Evolutionary conservation across 2,797 vertebrate species (phyloP).

Genomic region (Siniperca scherzeri): DNA sequence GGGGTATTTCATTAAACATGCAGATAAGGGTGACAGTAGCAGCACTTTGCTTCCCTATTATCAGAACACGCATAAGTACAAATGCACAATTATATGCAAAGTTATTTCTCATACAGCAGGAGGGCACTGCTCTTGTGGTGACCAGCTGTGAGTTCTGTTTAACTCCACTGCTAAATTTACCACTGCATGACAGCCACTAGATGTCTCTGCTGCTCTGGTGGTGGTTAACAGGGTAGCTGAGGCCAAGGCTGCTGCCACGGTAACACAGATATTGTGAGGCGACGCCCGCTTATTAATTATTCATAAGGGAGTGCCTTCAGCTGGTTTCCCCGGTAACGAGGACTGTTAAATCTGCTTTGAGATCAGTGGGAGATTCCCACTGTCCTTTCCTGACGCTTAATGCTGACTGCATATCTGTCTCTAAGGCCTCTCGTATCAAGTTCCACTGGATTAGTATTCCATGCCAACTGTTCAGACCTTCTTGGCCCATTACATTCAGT

Average conservation of each 20-base stretch:
- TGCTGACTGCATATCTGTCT: constrained; percentile 61
- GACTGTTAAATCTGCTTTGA: constrained; percentile 67
- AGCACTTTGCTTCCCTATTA: constrained; percentile 6
- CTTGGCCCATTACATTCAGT: constrained; percentile 33
- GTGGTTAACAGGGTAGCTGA: constrained; percentile 32
- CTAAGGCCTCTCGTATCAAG: constrained; percentile 53
- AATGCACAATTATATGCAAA: constrained; percentile 26
- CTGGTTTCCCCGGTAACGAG: constrained; percentile 74
- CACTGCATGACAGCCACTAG: constrained; percentile 70
- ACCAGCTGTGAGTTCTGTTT: constrained; percentile 39
- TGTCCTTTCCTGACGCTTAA: constrained; percentile 53
- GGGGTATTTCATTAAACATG: constrained; percentile 6
- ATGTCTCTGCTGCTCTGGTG: constrained; percentile 71
- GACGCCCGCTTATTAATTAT: constrained; percentile 75
- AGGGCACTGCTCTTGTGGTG: constrained; percentile 28
- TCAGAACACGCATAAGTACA: constrained; percentile 16
- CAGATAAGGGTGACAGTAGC: constrained; percentile 2
- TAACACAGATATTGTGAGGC: constrained; percentile 67
- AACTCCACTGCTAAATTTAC: constrained; percentile 5
- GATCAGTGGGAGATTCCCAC: constrained; percentile 78
- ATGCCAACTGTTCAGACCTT: constrained; percentile 29
- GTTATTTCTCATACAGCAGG: constrained; percentile 29
- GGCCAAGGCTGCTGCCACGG: constrained; percentile 70
- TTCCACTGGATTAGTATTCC: constrained; percentile 67
- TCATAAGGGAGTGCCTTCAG: constrained; percentile 78